A percentile compares a stretch with the other conserved stretches of the same genome.
Conservation (phyloP, 2,797 vertebrate genomes). For the Bradypodion ventrale region DNA sequence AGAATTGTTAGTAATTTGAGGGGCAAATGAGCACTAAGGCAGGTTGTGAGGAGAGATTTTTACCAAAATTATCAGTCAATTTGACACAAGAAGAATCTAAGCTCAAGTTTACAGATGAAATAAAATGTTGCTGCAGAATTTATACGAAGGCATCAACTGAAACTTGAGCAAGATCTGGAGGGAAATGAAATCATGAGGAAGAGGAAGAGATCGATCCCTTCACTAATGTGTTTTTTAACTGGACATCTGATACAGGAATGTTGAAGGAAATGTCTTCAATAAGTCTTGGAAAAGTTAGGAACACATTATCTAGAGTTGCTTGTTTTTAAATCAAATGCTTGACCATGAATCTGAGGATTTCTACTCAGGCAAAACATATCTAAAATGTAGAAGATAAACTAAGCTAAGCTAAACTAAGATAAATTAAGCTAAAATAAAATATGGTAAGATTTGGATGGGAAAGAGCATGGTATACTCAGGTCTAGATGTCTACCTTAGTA, state of each 20-base stretch:
- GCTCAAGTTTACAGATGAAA: background rate
- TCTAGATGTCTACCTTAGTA: no score
- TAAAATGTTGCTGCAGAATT: background rate
- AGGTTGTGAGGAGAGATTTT: background rate
- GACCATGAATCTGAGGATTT: background rate
- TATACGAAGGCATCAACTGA: no score
- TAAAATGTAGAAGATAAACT: background rate
- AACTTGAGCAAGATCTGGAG: background rate
- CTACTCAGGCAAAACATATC: background rate
- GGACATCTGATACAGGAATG: no score
- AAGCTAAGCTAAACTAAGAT: no score
- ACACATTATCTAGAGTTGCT: background rate
- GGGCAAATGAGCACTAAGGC: conserved; percentile 7
- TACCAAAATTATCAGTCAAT: background rate
- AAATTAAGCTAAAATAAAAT: no score
- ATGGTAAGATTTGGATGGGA: no score
- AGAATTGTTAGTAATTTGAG: background rate
- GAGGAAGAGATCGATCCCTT: background rate
- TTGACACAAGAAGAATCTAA: background rate
- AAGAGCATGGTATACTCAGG: background rate
- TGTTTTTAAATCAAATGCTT: background rate
- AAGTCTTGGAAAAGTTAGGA: background rate
- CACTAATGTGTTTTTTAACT: background rate
- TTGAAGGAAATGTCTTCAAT: background rate
- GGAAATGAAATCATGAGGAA: background rate